Evolutionary conservation across 2,113 vertebrate genomes (phyloP).

Genomic region (Sitta europaea): DNA sequence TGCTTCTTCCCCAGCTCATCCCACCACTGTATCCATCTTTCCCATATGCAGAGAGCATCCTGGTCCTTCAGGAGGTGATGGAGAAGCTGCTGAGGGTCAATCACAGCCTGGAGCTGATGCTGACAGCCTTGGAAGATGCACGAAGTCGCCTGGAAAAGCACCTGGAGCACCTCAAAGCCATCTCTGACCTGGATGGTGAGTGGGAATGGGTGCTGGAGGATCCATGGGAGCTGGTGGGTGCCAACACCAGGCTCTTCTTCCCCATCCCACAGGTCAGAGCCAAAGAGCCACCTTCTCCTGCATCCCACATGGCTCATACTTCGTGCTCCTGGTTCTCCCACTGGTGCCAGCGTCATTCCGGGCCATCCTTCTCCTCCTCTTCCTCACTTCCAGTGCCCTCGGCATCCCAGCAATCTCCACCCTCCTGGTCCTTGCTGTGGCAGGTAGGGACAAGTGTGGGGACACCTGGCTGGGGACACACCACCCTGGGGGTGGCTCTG

Average conservation of each 20-base stretch:
- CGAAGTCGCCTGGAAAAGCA: constrained; percentile 65
- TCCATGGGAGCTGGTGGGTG: background rate
- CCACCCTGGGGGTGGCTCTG: background rate
- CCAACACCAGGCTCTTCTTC: background rate
- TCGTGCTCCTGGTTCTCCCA: constrained; percentile 66
- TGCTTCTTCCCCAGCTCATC: background rate
- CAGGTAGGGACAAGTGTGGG: background rate
- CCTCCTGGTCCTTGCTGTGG: background rate
- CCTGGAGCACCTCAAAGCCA: constrained; percentile 68
- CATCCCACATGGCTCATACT: constrained; percentile 66
- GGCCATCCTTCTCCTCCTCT: constrained; percentile 66
- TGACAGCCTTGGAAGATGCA: constrained; percentile 69
- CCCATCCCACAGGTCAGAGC: constrained; percentile 50
- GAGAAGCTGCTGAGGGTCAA: constrained; percentile 78
- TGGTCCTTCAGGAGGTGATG: constrained; percentile 72
- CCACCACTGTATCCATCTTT: fast-evolving
- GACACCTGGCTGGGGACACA: fast-evolving
- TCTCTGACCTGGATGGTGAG: constrained; percentile 75
- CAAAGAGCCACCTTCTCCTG: constrained; percentile 72
- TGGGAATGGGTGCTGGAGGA: background rate
- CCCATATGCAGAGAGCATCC: constrained; percentile 50
- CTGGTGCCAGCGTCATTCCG: constrained; percentile 62
- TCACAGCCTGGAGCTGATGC: constrained; percentile 71
- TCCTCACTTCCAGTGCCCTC: constrained; percentile 67
- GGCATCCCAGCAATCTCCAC: background rate